Conservation (phyloP, 2,888 invertebrate species). For the Epinotia demarniana region DNA sequence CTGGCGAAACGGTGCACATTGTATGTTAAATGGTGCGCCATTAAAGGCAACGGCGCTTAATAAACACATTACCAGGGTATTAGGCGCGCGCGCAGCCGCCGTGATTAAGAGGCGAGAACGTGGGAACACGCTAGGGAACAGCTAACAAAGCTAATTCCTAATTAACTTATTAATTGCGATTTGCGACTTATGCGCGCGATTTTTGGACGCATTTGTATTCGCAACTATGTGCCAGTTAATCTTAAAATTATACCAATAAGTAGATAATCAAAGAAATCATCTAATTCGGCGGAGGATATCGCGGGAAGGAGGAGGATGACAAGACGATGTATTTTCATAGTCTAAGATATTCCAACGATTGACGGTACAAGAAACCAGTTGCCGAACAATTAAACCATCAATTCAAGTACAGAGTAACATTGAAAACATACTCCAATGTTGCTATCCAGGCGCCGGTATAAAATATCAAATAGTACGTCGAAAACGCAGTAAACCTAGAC, state of each 20-base stretch:
- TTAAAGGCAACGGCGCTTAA: slow-evolving; percentile 80
- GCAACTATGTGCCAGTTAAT: neutral
- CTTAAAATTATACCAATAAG: neutral
- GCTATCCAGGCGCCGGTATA: slow-evolving; percentile 59
- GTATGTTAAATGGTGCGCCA: slow-evolving; percentile 78
- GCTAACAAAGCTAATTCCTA: slow-evolving; percentile 45
- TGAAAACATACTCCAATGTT: slow-evolving; percentile 59
- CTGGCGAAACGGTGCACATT: slow-evolving; percentile 76
- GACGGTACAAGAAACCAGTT: slow-evolving; percentile 4
- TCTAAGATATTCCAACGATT: neutral
- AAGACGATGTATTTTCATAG: neutral
- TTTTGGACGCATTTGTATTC: slow-evolving; percentile 35
- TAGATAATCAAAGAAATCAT: no score
- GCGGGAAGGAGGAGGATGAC: neutral
- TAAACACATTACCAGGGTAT: slow-evolving; percentile 82
- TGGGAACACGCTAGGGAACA: slow-evolving; percentile 75
- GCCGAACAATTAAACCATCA: slow-evolving; percentile 57
- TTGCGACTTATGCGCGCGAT: slow-evolving; percentile 53
- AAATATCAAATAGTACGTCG: slow-evolving; percentile 69
- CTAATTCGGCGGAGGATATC: neutral
- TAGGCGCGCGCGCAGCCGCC: slow-evolving; percentile 76
- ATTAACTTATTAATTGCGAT: slow-evolving; percentile 59
- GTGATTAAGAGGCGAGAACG: slow-evolving; percentile 77
- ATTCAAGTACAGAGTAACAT: slow-evolving; percentile 61
- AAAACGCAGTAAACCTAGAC: slow-evolving; percentile 68